Conservation (phyloP, 2,113 vertebrate species). For the Hippocampus comes region DNA sequence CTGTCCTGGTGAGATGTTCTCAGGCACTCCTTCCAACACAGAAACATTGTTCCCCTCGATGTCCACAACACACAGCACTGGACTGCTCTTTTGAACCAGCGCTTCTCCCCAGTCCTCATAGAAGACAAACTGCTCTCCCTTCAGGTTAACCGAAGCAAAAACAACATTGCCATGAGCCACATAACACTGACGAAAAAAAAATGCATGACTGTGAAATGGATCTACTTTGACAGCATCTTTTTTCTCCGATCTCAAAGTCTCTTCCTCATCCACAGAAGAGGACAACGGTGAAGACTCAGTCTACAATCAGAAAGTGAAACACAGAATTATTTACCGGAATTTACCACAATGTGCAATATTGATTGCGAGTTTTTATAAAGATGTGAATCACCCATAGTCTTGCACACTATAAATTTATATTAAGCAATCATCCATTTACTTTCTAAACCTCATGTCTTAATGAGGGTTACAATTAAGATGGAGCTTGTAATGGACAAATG, state of each 20-base stretch:
- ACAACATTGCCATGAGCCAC: background rate
- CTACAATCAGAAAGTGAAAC: conserved; percentile 36
- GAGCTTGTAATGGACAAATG: no score
- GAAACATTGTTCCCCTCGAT: conserved; percentile 81
- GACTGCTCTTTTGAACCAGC: conserved; percentile 76
- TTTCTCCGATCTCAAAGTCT: conserved; percentile 59
- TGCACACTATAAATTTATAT: background rate
- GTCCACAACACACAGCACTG: conserved; percentile 85
- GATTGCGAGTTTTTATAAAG: background rate
- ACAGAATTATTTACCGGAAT: background rate
- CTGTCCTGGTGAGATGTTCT: conserved; percentile 89
- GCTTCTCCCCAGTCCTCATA: conserved; percentile 89
- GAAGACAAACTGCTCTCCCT: conserved; percentile 86
- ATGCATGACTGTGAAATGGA: background rate
- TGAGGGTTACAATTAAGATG: no score
- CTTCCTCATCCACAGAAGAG: conserved; percentile 67
- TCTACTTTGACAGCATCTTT: conserved; percentile 67
- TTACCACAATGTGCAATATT: background rate
- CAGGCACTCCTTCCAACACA: conserved; percentile 83
- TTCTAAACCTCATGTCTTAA: no score
- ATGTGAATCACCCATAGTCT: background rate
- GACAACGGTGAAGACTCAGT: conserved; percentile 62
- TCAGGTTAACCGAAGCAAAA: conserved; percentile 24
- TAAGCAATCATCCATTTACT: background rate
- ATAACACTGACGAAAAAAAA: background rate